A percentile compares a stretch with the other conserved stretches of the same genome.
phyloP scores from a whole-genome alignment of 2,797 vertebrate species.

The Lepus oiostolus region DNA sequence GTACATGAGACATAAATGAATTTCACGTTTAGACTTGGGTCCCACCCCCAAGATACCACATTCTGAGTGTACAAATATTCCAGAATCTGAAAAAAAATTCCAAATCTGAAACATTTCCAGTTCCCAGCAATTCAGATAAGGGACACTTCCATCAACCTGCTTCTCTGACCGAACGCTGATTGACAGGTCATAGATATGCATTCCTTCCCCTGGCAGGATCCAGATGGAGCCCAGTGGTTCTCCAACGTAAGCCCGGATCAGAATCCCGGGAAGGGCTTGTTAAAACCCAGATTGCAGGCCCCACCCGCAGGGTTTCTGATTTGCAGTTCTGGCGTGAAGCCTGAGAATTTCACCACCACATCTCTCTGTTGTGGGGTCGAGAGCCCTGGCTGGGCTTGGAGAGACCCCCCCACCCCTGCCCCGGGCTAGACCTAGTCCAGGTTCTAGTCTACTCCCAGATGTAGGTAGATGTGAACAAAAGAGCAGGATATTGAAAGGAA shows the following conservation, averaged over 20 bases:
- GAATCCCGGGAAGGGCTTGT: background rate
- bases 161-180: background rate
- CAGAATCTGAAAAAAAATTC: background rate
- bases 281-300: background rate
- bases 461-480: no score
- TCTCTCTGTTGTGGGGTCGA: background rate
- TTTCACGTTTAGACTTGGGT: background rate
- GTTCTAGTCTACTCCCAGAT: no score
- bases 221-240: background rate
- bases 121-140: background rate
- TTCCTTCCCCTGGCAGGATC: background rate
- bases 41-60: background rate
- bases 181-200: accelerated
- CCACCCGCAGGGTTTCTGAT: background rate
- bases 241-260: no score
- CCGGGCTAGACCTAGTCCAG: no score
- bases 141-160: background rate
- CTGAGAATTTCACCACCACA: background rate
- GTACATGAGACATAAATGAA: background rate
- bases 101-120: background rate
- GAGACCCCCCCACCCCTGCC: no score
- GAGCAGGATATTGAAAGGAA: no score
- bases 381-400: no score
- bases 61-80: background rate
- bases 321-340: background rate